Conservation (phyloP, 2,888 invertebrate genomes). For the Ctenicera cuprea region DNA sequence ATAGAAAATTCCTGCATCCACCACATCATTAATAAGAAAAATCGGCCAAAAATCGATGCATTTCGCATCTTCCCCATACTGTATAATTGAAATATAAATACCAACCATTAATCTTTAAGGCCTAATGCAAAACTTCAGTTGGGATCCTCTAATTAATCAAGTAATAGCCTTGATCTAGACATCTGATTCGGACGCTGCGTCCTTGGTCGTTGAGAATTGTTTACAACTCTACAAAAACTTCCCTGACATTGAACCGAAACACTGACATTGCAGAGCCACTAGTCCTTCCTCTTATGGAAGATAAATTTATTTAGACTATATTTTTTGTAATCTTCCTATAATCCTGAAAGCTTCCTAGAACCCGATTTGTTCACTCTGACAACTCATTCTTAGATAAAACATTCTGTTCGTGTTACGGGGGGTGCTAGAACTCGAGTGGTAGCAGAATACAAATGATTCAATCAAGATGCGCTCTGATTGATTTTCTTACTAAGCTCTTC, state of each 20-base stretch:
- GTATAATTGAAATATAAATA: slow-evolving; percentile 49
- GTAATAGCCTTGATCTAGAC: slow-evolving; percentile 48
- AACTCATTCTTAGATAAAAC: slow-evolving; percentile 20
- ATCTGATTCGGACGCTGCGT: slow-evolving; percentile 37
- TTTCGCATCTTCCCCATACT: slow-evolving; percentile 17
- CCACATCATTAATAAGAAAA: slow-evolving; percentile 46
- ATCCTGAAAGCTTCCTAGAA: slow-evolving; percentile 26
- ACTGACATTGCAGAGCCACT: slow-evolving; percentile 39
- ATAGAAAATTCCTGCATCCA: slow-evolving; percentile 37
- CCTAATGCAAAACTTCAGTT: slow-evolving; percentile 37
- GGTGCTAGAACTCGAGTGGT: slow-evolving; percentile 1
- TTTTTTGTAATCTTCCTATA: slow-evolving; percentile 38
- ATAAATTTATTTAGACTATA: slow-evolving; percentile 48
- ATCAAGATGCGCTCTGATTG: slow-evolving; percentile 14
- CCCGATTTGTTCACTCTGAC: slow-evolving; percentile 18
- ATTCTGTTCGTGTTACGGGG: neutral
- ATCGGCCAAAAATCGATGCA: slow-evolving; percentile 38
- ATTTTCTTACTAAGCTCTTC: neutral
- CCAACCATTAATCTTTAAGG: slow-evolving; percentile 46
- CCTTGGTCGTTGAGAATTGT: slow-evolving; percentile 48
- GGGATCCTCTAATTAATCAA: slow-evolving; percentile 46
- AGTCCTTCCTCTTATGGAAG: slow-evolving; percentile 38
- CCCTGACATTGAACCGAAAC: slow-evolving; percentile 48
- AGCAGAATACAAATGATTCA: slow-evolving; percentile 29
- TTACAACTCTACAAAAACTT: slow-evolving; percentile 49